Base-by-base conservation (phyloP, 2,113 vertebrate genomes). In the Anarrhichthys ocellatus region DNA sequence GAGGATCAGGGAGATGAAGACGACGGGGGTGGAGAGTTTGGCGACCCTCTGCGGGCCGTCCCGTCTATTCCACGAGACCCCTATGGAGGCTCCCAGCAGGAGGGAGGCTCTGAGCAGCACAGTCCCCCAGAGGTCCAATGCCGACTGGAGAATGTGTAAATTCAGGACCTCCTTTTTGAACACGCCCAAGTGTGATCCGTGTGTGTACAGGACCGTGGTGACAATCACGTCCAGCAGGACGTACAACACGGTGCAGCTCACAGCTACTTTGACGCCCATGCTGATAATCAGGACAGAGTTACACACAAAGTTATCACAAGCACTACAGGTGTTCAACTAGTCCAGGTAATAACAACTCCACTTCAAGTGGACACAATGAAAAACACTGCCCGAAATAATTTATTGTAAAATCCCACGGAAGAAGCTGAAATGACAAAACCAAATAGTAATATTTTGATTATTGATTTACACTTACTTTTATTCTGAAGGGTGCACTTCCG, bases 61-160 rank as follows among this genome's bases (percentile, higher is more conserved):
- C 15, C 89, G 80, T 0, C 92, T 93, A 92, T 99, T 99, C 90
- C 93, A 95, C 70, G 94, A 93, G 64, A 99, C 96, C 0, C 97
- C 97, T 0, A 97, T 90, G 77, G 95, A 92, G 0, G 96, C 97
- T 0, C 98, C 98, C 58, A 97, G 87, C 27, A 97, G 94, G 67
- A 98, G 91, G 9, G 93, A 95, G 83, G 91, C 93, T 85, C 98
- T 93, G 80, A 97, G 93, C 40, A 99, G 85, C 78, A 95, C 95
- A 11, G 92, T 93, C 1, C 94, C 96, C 98, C 98, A 99, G 6
- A 99, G 91, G 89, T 99, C 98, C 94, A 99, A 73, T 77, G 94
- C 85, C 0, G 96, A 98, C 66, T 86, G 89, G 9, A 95, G 94
- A 88, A 99, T 84, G 78, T 96, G 95, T 82, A 99, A 99, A 83